Evolutionary conservation across 2,888 invertebrate genomes (phyloP).

Genomic region (Campoplex capitator): DNA sequence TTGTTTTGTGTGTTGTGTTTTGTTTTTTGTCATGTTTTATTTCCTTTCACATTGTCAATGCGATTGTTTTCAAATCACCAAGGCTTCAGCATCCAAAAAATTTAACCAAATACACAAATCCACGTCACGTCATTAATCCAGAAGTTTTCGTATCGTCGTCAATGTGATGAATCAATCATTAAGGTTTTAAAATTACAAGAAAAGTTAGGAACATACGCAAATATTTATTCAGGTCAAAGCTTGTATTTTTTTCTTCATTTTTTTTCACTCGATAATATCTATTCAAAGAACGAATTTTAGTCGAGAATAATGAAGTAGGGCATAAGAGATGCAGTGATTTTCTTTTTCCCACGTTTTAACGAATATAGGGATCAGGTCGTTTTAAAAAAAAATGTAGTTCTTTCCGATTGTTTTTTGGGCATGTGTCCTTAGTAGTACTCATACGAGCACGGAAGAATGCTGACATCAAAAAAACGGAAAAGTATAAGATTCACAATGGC

Average conservation of each 20-base stretch:
- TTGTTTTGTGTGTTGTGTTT: constrained; percentile 38
- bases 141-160: neutral
- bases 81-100: constrained; percentile 10
- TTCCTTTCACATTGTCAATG: constrained; percentile 5
- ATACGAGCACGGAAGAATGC: neutral
- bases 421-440: neutral
- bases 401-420: neutral
- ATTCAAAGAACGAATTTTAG: neutral
- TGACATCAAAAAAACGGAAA: neutral
- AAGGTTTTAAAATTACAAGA: too few species aligned
- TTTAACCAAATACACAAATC: neutral
- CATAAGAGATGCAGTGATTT: neutral
- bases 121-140: too few species aligned
- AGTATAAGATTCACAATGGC: neutral
- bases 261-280: too few species aligned
- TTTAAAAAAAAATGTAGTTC: neutral
- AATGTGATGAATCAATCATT: too few species aligned
- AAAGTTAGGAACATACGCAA: too few species aligned
- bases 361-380: neutral
- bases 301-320: neutral
- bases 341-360: neutral
- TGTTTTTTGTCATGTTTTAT: constrained; percentile 38
- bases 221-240: too few species aligned
- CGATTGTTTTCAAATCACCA: neutral
- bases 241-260: too few species aligned